Percentiles rank a stretch among this genome's conserved stretches.
Evolutionary conservation across 2,888 invertebrate species (phyloP).

Genomic region (Pachliopta kotzebuea): DNA sequence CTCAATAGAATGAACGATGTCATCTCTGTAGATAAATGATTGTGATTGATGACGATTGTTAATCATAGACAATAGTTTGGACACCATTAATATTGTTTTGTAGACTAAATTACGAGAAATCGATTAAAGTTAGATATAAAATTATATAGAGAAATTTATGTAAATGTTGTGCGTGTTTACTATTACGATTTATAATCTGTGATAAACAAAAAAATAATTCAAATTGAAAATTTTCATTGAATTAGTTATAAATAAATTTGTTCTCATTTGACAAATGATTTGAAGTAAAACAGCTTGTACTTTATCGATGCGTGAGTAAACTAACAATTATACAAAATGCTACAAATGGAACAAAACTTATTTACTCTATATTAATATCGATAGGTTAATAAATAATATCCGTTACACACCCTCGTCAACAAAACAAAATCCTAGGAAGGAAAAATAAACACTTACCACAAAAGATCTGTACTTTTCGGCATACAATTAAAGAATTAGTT

Average conservation of each 20-base stretch:
- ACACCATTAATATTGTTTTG: too few species aligned
- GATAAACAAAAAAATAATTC: too few species aligned
- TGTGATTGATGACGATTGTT: background rate
- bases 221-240: too few species aligned
- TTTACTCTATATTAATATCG: slow-evolving; percentile 50
- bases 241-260: too few species aligned
- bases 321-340: slow-evolving; percentile 77
- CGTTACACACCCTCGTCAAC: slow-evolving; percentile 35
- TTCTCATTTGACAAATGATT: slow-evolving; percentile 38
- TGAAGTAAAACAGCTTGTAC: slow-evolving; percentile 33
- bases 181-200: too few species aligned
- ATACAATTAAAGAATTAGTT: slow-evolving; percentile 32
- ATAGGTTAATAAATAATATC: slow-evolving; percentile 60
- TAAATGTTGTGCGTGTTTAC: too few species aligned
- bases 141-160: too few species aligned
- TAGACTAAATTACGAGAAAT: too few species aligned
- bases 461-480: slow-evolving; percentile 40
- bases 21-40: too few species aligned
- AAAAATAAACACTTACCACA: slow-evolving; percentile 37
- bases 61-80: too few species aligned
- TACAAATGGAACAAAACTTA: slow-evolving; percentile 73
- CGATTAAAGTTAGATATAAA: too few species aligned
- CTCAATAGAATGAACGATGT: too few species aligned
- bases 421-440: slow-evolving; percentile 73
- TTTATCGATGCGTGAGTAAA: slow-evolving; percentile 64